Evolutionary conservation across 1,140 invertebrate genomes (phyloP), one percentile per base, ranked within the genome.

Genomic region (Macrobrachium nipponense): DNA sequence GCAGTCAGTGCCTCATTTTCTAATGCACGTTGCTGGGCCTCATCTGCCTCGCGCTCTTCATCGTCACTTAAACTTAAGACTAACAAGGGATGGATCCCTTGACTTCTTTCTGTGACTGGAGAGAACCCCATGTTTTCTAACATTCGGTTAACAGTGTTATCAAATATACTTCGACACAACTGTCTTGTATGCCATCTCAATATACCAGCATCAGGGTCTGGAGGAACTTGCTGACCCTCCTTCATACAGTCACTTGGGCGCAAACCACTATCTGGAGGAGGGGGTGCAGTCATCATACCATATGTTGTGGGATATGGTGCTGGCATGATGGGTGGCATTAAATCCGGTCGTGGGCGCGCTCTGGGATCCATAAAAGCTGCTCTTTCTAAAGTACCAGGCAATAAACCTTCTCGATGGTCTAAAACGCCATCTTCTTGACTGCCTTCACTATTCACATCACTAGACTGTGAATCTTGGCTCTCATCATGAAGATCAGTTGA

Each of bases 41-140:
- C 86, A 44, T 87, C 86, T 20, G 86, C 80, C 64, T 87, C 86
- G 10, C 86, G 80, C 59, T 87, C 86, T 61, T 87, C 86, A 75
- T 87, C 86, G 59, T 87, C 86, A 73, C 86, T 87, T 61, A 87
- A 72, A 70, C 88, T 89, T 75, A 89, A 77, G 60, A 89, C 86
- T 66, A 89, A 77, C 23, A 89, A 68, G 18, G 88, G 88, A 68
- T 89, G 88, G 64, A 89, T 70, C 27, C 83, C 85, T 27, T 87
- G 78, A 51, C 81, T 58, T 58, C 82, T 79, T 68, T 89, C 88
- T 58, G 82, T 87, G 20, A 87, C 88, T 51, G 86, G 86, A 20
- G 88, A 89, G 77, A 89, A 89, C 18, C 86, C 86, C 81, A 89
- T 89, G 80, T 89, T 89, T 58, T 89, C 85, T 23, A 89, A 64